These are phyloP conservation scores for Tetragnatha versicolor DNA, from an alignment of 1,140 invertebrate genomes.

Conservation along the genomic window DNA sequence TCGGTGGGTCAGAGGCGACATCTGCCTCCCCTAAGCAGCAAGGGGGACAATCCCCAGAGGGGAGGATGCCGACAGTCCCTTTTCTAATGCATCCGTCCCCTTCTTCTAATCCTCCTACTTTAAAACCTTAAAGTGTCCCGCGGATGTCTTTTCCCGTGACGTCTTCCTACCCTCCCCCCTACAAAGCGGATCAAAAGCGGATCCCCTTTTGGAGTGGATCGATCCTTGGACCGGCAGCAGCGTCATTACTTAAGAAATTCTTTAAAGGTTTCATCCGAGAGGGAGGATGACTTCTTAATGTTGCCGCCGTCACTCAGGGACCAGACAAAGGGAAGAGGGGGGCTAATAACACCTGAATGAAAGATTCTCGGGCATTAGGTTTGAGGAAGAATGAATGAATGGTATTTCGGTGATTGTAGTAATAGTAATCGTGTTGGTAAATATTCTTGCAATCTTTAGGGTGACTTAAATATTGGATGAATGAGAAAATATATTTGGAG, in stretches of 20 bases:
- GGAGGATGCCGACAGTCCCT: slow-evolving; percentile 39
- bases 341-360: too few relatives aligned
- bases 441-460: too few relatives aligned
- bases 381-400: too few relatives aligned
- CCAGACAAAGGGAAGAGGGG: neutral
- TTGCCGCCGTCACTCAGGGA: slow-evolving; percentile 44
- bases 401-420: too few relatives aligned
- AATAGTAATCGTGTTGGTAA: too few relatives aligned
- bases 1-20: too few relatives aligned
- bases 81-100: slow-evolving; percentile 50
- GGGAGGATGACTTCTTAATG: slow-evolving; percentile 45
- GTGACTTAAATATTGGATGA: too few relatives aligned
- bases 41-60: neutral
- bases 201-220: slow-evolving; percentile 11
- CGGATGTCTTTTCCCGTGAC: slow-evolving; percentile 41
- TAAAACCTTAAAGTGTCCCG: slow-evolving; percentile 55
- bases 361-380: too few relatives aligned
- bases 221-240: slow-evolving; percentile 6
- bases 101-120: slow-evolving; percentile 52
- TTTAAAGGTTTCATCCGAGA: slow-evolving; percentile 47
- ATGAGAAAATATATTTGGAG: too few relatives aligned
- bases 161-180: slow-evolving; percentile 2
- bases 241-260: slow-evolving; percentile 55
- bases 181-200: slow-evolving; percentile 35
- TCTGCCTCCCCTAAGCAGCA: neutral